Evolutionary conservation across 2,797 vertebrate genomes (phyloP), one percentile per base, ranked within the genome.

Genomic region (Champsocephalus gunnari): DNA sequence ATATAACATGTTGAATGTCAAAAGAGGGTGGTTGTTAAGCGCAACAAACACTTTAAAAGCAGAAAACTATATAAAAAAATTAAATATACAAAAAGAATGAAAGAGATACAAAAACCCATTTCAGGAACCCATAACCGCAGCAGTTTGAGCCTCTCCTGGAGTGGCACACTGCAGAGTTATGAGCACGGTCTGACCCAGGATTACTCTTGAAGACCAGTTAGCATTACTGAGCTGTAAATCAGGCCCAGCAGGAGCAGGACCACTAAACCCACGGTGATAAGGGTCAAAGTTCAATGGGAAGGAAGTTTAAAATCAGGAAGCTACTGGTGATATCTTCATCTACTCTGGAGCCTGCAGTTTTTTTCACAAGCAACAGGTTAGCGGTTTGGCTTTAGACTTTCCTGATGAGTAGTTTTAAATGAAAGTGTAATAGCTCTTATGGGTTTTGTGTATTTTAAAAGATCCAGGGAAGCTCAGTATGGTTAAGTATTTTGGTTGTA

Each of bases 181-280:
- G 77, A 59, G 50, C 38, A 53, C 17, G 21, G 63, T 64, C 57
- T 86, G 88, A 89, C 90, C 88, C 66, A 69, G 76, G 83, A 84
- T 92, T 85, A 88, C 68, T 79, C 64, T 65, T 49, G 76, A 84
- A 85, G 82, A 81, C 68, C 69, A 78, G 81, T 82, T 80, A 77
- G 66, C 83, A 85, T 87, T 86, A 80, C 88, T 76, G 86, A 12
- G 53, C 81, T 80, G 78, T 92, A 91, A 93, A 93, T 94, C 88
- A 90, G 56, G 51, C 65, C 67, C 73, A 80, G 79, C 80, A 89
- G 86, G 82, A 91, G 71, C 70, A 71, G 73, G 28, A 79, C 71
- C 71, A 68, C 63, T 50, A 66, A 83, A 66, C 68, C 86, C 72
- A 43, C 63, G 66, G 76, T 77, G 78, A 82, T 71, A 49, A 71